A percentile compares a stretch with the other conserved stretches of the same genome.
phyloP scores from a whole-genome alignment of 2,888 invertebrate species.

The Rhyacophila evoluta region DNA sequence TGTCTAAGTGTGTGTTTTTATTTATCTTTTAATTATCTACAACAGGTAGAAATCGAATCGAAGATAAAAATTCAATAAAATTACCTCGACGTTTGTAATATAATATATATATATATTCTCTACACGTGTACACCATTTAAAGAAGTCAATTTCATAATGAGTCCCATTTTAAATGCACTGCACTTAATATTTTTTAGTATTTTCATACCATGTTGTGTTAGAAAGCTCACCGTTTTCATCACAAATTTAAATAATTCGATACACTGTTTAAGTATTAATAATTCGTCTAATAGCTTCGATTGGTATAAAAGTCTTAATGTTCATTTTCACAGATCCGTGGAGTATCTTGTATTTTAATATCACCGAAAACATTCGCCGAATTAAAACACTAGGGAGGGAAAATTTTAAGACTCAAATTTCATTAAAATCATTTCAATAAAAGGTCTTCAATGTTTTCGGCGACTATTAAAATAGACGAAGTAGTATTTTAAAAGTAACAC shows the following conservation, averaged over 20 bases:
- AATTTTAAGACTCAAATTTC: slow-evolving; percentile 26
- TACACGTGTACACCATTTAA: slow-evolving; percentile 48
- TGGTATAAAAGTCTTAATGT: slow-evolving; percentile 15
- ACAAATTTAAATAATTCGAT: slow-evolving; percentile 10
- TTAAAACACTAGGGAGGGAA: slow-evolving; percentile 41
- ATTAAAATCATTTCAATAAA: neutral
- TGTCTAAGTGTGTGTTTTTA: slow-evolving; percentile 50
- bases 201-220: neutral
- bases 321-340: slow-evolving; percentile 43
- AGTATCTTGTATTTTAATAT: slow-evolving; percentile 30
- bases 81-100: neutral
- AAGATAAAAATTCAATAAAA: slow-evolving; percentile 28
- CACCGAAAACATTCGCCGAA: slow-evolving; percentile 29
- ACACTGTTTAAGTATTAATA: slow-evolving; percentile 10
- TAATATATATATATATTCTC: slow-evolving; percentile 34
- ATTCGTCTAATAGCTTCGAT: slow-evolving; percentile 27
- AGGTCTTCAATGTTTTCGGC: neutral
- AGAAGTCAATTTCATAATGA: slow-evolving; percentile 52
- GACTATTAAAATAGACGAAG: neutral
- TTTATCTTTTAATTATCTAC: slow-evolving; percentile 47
- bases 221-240: slow-evolving; percentile 1
- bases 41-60: slow-evolving; percentile 50
- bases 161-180: slow-evolving; percentile 36
- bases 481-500: neutral
- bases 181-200: slow-evolving; percentile 29